These are phyloP conservation scores for Volucella zonaria DNA, from an alignment of 2,888 invertebrate species.

Conservation along the genomic window DNA sequence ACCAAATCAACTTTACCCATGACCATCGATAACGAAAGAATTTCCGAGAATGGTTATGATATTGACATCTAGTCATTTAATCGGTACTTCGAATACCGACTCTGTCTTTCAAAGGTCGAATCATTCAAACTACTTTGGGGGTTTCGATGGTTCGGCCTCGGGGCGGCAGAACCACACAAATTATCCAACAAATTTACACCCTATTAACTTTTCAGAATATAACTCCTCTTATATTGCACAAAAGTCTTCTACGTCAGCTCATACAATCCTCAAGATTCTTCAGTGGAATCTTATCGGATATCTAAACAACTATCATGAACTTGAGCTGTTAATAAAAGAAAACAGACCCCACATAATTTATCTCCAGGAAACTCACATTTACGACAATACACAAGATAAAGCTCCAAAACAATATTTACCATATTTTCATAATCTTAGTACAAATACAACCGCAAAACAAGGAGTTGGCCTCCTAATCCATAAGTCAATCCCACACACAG, in stretches of 20 bases:
- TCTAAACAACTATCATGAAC: background rate
- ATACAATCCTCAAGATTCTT: background rate
- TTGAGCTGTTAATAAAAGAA: constrained; percentile 8
- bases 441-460: constrained; percentile 31
- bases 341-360: constrained; percentile 44
- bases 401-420: constrained; percentile 14
- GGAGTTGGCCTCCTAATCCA: constrained; percentile 9
- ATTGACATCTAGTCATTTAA: too few relatives aligned
- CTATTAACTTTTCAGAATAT: too few relatives aligned
- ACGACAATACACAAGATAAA: constrained; percentile 4
- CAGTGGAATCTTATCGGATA: constrained; percentile 1
- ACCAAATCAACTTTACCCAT: too few relatives aligned
- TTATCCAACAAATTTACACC: too few relatives aligned
- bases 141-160: too few relatives aligned
- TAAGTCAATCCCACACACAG: constrained; percentile 37
- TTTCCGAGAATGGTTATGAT: too few relatives aligned
- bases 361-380: constrained; percentile 62
- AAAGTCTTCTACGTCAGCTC: background rate
- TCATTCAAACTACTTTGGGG: too few relatives aligned
- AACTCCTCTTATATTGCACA: background rate
- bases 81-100: too few relatives aligned
- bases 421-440: constrained; percentile 30
- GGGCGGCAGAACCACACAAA: too few relatives aligned
- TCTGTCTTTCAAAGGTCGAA: too few relatives aligned
- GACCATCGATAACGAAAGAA: too few relatives aligned